Evolutionary conservation across 2,888 invertebrate genomes (phyloP), one percentile per base, ranked within the genome.

Genomic region (Anthophora plumipes): DNA sequence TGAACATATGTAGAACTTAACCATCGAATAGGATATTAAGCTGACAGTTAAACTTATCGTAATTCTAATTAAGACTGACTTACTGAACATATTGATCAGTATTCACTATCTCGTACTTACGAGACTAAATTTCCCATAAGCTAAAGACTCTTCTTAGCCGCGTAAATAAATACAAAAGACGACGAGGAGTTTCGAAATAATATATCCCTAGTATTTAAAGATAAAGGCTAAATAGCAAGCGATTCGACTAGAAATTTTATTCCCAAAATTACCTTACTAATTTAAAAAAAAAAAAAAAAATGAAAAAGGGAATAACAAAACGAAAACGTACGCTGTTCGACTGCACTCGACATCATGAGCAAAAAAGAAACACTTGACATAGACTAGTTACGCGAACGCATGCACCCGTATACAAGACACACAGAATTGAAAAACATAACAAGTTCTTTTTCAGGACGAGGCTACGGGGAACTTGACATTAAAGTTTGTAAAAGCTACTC

Each of bases 401-500:
- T 46, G 31, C 41, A 14, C 17, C 4, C 31, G 14, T 20, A 59
- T 31, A 7, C 3, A 39, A 54, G 31, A 20, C 17, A 11, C 12
- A 7, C 7, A 8, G 46, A 48, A 57, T 46, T 48, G 48, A 69
- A 48, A 41, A 48, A 52, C 12, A 20, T 22, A 14, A 55, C 31
- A 17, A 77, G 55, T 63, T 64, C 12, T 25, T 78, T 69, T 52
- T 14, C 11, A 61, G 61, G 17, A 64, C 31, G 43, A 46, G 25
- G 20, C n/a, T 46, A 55, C 41, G 25, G 37, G 9, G 54, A 69
- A 80, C 54, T 75, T 70, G 55, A 64, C 60, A 57, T 54, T 54
- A 59, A 73, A 41, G 66, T 70, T 70, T 25, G 52, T 72, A 64
- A 37, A 72, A 78, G 84, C 75, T 77, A 78, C 77, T 80, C 80